These are phyloP conservation scores for Oceanites oceanicus DNA, from an alignment of 2,113 vertebrate genomes.

Conservation along the genomic window DNA sequence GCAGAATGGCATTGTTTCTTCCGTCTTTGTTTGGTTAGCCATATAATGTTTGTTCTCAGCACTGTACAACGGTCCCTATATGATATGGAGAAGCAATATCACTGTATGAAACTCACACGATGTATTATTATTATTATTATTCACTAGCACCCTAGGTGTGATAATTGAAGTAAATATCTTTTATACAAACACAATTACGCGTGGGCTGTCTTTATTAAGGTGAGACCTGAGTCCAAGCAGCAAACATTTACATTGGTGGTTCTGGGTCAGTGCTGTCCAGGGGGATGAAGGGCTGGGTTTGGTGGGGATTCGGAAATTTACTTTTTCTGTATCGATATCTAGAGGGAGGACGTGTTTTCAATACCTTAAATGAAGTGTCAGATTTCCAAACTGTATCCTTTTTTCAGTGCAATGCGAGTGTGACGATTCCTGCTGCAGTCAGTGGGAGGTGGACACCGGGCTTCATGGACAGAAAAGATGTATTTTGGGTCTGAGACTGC, in stretches of 20 bases:
- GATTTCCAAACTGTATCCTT: neutral
- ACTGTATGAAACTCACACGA: constrained; percentile 99
- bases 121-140: constrained; percentile 97
- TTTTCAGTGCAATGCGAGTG: neutral
- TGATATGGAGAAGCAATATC: constrained; percentile 99
- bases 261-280: neutral
- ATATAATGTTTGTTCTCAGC: constrained; percentile 92
- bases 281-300: neutral
- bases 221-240: constrained; percentile 66
- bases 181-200: constrained; percentile 95
- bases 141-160: constrained; percentile 99
- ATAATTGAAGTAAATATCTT: constrained; percentile 99
- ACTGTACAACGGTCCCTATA: constrained; percentile 99
- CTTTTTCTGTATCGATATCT: neutral
- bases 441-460: neutral
- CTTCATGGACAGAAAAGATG: neutral
- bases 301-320: neutral
- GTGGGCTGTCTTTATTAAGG: constrained; percentile 81
- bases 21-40: constrained; percentile 81
- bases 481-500: neutral
- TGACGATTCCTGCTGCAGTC: neutral
- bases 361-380: neutral
- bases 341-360: neutral
- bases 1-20: constrained; percentile 71
- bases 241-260: constrained; percentile 68